Evolutionary conservation across 2,797 vertebrate genomes (phyloP).

Genomic region (Moxostoma hubbsi): DNA sequence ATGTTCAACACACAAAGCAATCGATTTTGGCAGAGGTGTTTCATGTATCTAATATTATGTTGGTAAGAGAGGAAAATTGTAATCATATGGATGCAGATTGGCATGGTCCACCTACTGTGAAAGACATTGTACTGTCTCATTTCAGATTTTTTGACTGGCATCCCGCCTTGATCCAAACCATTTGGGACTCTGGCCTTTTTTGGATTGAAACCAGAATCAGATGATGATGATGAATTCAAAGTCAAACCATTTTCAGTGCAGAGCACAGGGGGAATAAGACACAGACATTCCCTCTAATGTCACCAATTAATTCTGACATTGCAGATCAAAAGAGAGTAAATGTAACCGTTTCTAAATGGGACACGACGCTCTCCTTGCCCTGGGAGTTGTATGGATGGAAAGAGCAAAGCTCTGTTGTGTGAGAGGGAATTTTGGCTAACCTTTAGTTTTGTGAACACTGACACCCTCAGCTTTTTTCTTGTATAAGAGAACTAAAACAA

Average conservation of each 20-base stretch:
- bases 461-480: conserved; percentile 67
- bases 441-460: conserved; percentile 64
- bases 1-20: conserved; percentile 70
- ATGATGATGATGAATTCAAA: conserved; percentile 64
- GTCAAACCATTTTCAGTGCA: conserved; percentile 59
- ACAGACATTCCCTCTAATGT: conserved; percentile 44
- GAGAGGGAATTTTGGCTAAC: conserved; percentile 59
- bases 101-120: conserved; percentile 64
- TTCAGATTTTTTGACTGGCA: conserved; percentile 62
- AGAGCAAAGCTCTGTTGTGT: conserved; percentile 32
- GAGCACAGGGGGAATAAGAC: conserved; percentile 52
- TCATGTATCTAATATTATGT: conserved; percentile 76
- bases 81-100: conserved; percentile 77
- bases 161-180: conserved; percentile 62
- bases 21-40: conserved; percentile 62
- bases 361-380: conserved; percentile 38
- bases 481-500: conserved; percentile 73
- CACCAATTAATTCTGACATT: conserved; percentile 66
- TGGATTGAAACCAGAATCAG: conserved; percentile 68
- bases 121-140: conserved; percentile 70
- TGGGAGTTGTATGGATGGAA: conserved; percentile 20
- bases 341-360: conserved; percentile 52
- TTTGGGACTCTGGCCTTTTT: conserved; percentile 65
- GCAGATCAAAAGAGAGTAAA: conserved; percentile 59
- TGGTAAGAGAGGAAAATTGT: conserved; percentile 76